Percentiles rank a stretch among this genome's conserved stretches.
phyloP scores from a whole-genome alignment of 2,888 invertebrate genomes.

The Rhagonycha lutea region DNA sequence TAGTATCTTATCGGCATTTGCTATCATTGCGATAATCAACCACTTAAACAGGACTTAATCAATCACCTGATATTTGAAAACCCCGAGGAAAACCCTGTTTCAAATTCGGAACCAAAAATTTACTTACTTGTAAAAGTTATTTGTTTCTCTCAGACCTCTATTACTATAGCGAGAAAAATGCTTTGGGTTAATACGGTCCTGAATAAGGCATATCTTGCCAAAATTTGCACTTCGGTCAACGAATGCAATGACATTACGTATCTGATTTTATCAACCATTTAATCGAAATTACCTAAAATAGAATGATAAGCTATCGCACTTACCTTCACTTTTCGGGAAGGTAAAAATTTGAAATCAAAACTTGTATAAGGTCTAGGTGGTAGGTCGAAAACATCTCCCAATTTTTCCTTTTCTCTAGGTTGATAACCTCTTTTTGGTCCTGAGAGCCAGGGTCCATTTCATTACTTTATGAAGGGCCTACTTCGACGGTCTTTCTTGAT shows the following conservation, averaged over 20 bases:
- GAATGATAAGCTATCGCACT: background rate
- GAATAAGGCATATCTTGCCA: background rate
- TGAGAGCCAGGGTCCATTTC: too few species aligned
- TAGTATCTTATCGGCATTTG: constrained; percentile 78
- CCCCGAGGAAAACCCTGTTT: background rate
- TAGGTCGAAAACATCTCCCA: too few species aligned
- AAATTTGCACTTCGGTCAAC: too few species aligned
- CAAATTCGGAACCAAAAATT: background rate
- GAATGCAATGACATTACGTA: too few species aligned
- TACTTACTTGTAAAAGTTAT: constrained; percentile 31
- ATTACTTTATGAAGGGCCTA: too few species aligned
- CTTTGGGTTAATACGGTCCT: background rate
- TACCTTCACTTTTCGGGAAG: background rate
- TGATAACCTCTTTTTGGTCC: too few species aligned
- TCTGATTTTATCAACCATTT: too few species aligned
- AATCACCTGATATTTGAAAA: background rate
- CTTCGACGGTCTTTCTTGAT: too few species aligned
- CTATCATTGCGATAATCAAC: constrained; percentile 71
- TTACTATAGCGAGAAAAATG: background rate
- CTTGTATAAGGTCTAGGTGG: background rate
- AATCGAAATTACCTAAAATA: too few species aligned
- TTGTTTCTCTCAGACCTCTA: background rate
- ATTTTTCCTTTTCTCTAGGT: too few species aligned
- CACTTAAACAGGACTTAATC: constrained; percentile 57
- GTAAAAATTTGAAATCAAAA: background rate